Conservation (phyloP, 35 echinoderm and acorn worm genomes). For the Holothuria glaberrima region DNA sequence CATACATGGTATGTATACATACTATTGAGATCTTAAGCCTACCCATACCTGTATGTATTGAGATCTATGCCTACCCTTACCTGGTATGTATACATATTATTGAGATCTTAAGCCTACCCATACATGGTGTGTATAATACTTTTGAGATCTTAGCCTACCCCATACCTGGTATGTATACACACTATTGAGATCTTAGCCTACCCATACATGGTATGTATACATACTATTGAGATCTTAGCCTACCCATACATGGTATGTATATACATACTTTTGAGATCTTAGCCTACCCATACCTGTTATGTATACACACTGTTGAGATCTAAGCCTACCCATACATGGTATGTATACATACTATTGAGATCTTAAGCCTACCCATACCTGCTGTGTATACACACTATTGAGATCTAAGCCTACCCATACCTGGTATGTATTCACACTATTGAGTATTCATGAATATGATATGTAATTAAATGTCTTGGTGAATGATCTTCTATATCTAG, state of each 20-base stretch:
- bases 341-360: constrained; percentile 47
- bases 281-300: too few species aligned
- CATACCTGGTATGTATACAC: constrained; percentile 74
- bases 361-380: constrained; percentile 89
- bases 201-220: constrained; percentile 82
- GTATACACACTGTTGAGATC: too few species aligned
- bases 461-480: too few species aligned
- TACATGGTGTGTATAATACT: constrained; percentile 71
- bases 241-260: constrained; percentile 96
- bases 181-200: constrained; percentile 73
- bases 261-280: too few species aligned
- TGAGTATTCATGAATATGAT: too few species aligned
- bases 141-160: constrained; percentile 84
- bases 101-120: constrained; percentile 86
- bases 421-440: constrained; percentile 56
- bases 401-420: constrained; percentile 94
- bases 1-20: constrained; percentile 73
- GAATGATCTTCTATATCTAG: too few species aligned
- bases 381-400: constrained; percentile 49
- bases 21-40: too few species aligned
- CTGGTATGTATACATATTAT: constrained; percentile 57
- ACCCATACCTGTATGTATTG: too few species aligned
- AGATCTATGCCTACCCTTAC: constrained; percentile 93
- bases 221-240: constrained; percentile 66
- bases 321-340: constrained; percentile 94